Conservation (phyloP, 2,113 vertebrate genomes). For the Leptobrachium ailaonicum region DNA sequence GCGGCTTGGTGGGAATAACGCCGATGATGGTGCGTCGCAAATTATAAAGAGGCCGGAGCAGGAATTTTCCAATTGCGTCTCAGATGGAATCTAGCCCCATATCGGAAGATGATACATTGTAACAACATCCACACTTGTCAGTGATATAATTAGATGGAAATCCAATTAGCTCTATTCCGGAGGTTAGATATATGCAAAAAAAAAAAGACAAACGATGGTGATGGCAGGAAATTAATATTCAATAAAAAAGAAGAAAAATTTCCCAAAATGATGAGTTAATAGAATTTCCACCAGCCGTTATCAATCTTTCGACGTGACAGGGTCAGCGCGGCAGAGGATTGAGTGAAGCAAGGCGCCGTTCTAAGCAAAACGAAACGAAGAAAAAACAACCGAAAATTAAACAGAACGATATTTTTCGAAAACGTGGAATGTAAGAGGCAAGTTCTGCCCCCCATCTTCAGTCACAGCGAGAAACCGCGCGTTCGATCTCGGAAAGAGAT, state of each 20-base stretch:
- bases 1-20: too few relatives aligned
- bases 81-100: too few relatives aligned
- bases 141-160: not conserved
- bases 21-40: too few relatives aligned
- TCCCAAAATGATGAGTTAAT: slow-evolving; percentile 12
- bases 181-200: not conserved
- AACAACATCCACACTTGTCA: not conserved
- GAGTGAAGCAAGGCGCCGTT: not conserved
- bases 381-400: not conserved
- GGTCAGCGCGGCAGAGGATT: not conserved
- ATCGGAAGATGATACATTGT: too few relatives aligned
- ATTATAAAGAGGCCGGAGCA: too few relatives aligned
- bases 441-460: slow-evolving; percentile 23
- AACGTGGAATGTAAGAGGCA: slow-evolving; percentile 32
- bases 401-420: slow-evolving; percentile 45
- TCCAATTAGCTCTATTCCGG: slow-evolving; percentile 4
- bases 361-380: slow-evolving; percentile 39
- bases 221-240: slow-evolving; percentile 11
- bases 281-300: not conserved
- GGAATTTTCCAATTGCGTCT: too few relatives aligned
- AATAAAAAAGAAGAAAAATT: not conserved
- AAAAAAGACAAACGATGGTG: slow-evolving; percentile 1
- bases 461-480: not conserved
- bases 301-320: slow-evolving; percentile 43
- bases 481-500: slow-evolving; percentile 37